Conservation (phyloP, 2,797 vertebrate species). For the Malurus splendens region DNA sequence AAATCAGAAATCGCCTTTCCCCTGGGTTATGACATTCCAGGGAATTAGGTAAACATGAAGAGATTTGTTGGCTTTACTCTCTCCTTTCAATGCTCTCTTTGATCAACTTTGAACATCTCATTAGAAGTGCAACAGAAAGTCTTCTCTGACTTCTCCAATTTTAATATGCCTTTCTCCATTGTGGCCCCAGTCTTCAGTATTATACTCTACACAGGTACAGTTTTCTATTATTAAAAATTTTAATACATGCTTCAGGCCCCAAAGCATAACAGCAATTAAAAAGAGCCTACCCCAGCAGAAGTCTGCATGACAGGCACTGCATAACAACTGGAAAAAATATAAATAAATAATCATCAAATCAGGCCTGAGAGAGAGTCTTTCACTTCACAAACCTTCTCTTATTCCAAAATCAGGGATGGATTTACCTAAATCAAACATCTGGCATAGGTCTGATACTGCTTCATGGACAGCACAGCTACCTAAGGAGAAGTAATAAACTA, state of each 20-base stretch:
- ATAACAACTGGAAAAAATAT: neutral
- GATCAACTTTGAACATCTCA: neutral
- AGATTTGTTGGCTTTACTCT: neutral
- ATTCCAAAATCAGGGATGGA: neutral
- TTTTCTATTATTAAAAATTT: neutral
- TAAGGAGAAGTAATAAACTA: neutral
- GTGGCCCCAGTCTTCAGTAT: neutral
- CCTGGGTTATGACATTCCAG: neutral
- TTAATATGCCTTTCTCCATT: neutral
- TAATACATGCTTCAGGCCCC: neutral
- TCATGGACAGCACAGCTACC: neutral
- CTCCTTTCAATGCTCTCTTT: neutral
- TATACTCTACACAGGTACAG: neutral
- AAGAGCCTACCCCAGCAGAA: neutral
- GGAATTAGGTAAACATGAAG: neutral
- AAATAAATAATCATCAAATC: neutral
- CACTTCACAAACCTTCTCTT: neutral
- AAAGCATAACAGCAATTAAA: neutral
- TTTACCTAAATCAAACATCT: neutral
- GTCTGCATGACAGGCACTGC: neutral
- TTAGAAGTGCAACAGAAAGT: neutral
- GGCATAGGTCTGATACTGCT: neutral
- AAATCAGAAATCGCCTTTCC: constrained; percentile 2
- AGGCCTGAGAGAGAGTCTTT: neutral
- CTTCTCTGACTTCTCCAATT: neutral